A percentile compares a stretch with the other conserved stretches of the same genome.
Conservation (phyloP, 2,888 invertebrate species). For the Trichogramma evanescens region DNA sequence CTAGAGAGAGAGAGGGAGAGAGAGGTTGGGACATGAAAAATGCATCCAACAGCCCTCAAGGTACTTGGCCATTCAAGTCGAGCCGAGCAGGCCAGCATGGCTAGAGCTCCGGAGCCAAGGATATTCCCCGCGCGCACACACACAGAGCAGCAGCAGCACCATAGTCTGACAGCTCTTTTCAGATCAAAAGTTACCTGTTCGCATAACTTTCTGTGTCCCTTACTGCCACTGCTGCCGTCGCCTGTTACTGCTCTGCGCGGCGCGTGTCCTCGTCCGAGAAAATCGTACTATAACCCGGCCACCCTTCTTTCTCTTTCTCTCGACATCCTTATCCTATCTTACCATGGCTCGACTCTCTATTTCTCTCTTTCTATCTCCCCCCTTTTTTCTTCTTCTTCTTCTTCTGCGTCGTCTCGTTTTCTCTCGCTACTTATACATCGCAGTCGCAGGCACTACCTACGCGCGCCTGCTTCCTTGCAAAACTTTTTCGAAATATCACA, state of each 20-base stretch:
- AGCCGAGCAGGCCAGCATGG: conserved; percentile 23
- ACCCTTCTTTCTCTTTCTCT: conserved; percentile 10
- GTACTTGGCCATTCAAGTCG: conserved; percentile 41
- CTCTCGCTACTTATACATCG: not conserved
- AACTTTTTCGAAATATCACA: conserved; percentile 6
- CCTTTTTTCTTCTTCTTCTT: not conserved
- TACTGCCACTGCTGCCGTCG: conserved; percentile 5
- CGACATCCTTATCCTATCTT: conserved; percentile 7
- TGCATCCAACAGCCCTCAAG: conserved; percentile 41
- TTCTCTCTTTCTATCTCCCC: not conserved
- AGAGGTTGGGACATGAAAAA: conserved; percentile 41
- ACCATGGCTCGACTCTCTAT: not conserved
- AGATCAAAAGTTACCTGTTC: conserved; percentile 43
- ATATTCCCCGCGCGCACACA: too few species aligned
- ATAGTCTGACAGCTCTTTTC: conserved; percentile 41
- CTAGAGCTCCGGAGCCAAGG: too few species aligned
- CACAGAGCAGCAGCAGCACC: conserved; percentile 19
- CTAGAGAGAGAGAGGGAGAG: not conserved
- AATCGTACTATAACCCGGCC: conserved; percentile 13
- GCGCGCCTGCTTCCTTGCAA: not conserved
- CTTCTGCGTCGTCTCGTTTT: not conserved
- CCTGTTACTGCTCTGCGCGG: too few species aligned
- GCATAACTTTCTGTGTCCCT: conserved; percentile 25
- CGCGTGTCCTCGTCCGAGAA: not conserved
- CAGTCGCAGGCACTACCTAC: not conserved